Base-by-base conservation (phyloP, 2,797 vertebrate species). In the Molossus molossus region DNA sequence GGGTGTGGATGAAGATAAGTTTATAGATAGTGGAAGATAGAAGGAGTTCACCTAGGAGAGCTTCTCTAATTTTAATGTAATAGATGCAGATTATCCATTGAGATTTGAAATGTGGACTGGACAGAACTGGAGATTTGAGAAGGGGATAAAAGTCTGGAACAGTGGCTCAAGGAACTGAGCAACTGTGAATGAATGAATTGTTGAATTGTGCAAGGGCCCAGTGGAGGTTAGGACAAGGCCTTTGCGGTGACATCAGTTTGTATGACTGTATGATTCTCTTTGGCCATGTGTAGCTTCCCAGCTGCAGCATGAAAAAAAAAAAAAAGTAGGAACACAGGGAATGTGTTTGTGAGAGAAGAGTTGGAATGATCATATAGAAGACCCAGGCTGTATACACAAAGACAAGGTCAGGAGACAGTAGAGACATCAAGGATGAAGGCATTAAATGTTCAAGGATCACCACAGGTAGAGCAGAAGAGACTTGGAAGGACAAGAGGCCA, bases 1-100 rank as follows among this genome's bases (percentile, higher is more conserved):
- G 64, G 75, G 75, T 81, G 84, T 94, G 87, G 48, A 13, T 33
- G 53, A 85, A 90, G 87, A 95, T 83, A 94, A 92, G 40, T 45
- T 91, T 67, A 23, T 25, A 60, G 77, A 94, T 90, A 60, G 27
- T 25, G 80, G 57, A 58, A 80, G 72, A 77, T 12, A 73, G 69
- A 75, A 70, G 67, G 13, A 29, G 62, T 57, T 82, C 7, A 18
- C 45, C 64, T 50, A 6, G 23, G n/a, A 80, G 23, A 87, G 11
- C 33, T 55, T 91, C 85, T 96, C 64, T 81, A n/a, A 82, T 62
- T 88, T 87, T 87, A 69, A 70, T 91, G 27, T 80, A 45, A 83
- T 45, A 48, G 89, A 87, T 91, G 23, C 29, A 72, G 50, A 23
- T 48, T 88, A n/a, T 89, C 67, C 27, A 73, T 17, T 15, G n/a